A percentile compares a stretch with the other conserved stretches of the same genome.
These are phyloP conservation scores for Siderastrea radians DNA, from an alignment of 92 coral and sea anemone species.

Conservation along the genomic window DNA sequence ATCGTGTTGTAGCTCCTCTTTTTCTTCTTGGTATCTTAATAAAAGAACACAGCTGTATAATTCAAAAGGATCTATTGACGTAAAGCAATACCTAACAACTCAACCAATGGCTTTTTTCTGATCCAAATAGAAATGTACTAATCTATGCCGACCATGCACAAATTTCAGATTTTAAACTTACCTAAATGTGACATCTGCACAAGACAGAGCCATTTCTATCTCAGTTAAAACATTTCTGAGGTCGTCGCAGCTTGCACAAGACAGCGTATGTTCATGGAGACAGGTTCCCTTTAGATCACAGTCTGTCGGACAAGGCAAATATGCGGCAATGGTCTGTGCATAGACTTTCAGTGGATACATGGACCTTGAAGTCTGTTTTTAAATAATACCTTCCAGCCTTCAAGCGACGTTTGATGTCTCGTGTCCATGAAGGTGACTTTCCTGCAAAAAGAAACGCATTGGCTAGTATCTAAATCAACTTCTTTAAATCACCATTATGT, in stretches of 20 bases:
- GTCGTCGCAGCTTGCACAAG: not conserved
- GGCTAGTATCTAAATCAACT: not conserved
- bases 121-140: too few species aligned
- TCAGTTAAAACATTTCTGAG: not conserved
- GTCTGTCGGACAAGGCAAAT: conserved; percentile 40
- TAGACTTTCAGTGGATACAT: conserved; percentile 14
- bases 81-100: too few species aligned
- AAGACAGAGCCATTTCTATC: not conserved
- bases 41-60: not conserved
- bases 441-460: conserved; percentile 9
- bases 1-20: conserved; percentile 15
- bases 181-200: too few species aligned
- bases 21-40: conserved; percentile 9
- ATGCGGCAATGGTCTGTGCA: conserved; percentile 37
- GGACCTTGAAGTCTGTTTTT: conserved; percentile 29
- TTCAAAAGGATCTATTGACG: not conserved
- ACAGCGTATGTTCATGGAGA: not conserved
- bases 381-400: conserved; percentile 17
- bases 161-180: not conserved
- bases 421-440: conserved; percentile 18
- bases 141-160: too few species aligned
- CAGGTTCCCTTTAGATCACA: not conserved
- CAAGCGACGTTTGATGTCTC: conserved; percentile 25
- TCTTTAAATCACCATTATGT: not conserved
- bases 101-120: too few species aligned